Evolutionary conservation across 2,888 invertebrate species (phyloP).

Genomic region (Nephrotoma flavescens): DNA sequence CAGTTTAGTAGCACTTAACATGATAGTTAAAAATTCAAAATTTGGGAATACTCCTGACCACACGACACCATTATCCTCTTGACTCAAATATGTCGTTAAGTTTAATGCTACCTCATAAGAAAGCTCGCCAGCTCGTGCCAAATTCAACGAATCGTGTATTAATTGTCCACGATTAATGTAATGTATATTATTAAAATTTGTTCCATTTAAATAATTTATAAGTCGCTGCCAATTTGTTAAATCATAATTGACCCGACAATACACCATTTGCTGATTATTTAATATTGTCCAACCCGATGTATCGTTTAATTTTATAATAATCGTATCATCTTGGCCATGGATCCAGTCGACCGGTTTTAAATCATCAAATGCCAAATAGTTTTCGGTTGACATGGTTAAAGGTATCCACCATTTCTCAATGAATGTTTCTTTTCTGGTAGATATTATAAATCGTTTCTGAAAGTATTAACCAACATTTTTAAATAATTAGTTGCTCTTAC

Average conservation of each 20-base stretch:
- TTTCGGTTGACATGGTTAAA: conserved; percentile 36
- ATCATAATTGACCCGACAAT: conserved; percentile 59
- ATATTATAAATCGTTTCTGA: not conserved
- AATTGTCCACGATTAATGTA: conserved; percentile 72
- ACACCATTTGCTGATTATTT: conserved; percentile 27
- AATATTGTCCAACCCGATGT: conserved; percentile 25
- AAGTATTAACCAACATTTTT: not conserved
- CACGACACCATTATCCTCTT: not conserved
- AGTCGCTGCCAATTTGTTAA: conserved; percentile 48
- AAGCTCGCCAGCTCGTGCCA: not conserved
- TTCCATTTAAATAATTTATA: conserved; percentile 19
- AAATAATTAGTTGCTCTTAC: not conserved
- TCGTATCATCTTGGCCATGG: conserved; percentile 16
- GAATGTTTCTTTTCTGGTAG: not conserved
- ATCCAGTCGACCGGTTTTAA: conserved; percentile 40
- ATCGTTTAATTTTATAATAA: conserved; percentile 7
- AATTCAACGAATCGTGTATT: conserved; percentile 54
- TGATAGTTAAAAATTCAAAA: not conserved
- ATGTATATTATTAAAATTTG: conserved; percentile 47
- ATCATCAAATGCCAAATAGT: conserved; percentile 29
- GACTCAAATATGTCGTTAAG: not conserved
- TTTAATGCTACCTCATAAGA: not conserved
- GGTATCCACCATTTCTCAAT: conserved; percentile 38
- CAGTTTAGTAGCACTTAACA: not conserved
- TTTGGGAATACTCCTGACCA: not conserved